These are phyloP conservation scores for Poeciliopsis presidionis DNA, from an alignment of 2,797 vertebrate species.

Conservation along the genomic window DNA sequence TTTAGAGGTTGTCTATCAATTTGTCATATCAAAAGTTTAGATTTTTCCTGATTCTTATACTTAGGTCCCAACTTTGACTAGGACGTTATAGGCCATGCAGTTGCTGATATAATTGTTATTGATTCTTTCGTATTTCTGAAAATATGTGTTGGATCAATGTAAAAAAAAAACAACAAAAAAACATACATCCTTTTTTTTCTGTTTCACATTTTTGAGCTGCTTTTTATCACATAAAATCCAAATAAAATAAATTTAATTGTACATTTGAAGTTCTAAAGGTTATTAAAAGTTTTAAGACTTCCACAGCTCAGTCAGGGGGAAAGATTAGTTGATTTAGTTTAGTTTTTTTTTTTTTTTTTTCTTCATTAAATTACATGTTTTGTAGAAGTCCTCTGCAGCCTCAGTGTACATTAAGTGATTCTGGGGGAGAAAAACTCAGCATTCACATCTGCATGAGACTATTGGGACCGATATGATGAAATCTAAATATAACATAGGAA, in stretches of 20 bases:
- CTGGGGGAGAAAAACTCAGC: background rate
- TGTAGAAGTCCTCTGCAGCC: background rate
- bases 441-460: background rate
- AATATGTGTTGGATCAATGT: background rate
- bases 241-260: background rate
- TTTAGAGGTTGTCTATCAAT: background rate
- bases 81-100: background rate
- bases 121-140: background rate
- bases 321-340: background rate
- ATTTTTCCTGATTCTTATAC: background rate
- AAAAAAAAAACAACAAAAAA: too few relatives aligned
- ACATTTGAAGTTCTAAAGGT: background rate
- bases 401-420: background rate
- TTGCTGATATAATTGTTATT: background rate
- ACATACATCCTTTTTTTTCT: background rate
- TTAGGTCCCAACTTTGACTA: background rate
- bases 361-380: background rate
- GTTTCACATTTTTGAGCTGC: background rate
- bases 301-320: background rate
- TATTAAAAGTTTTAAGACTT: background rate
- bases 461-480: background rate
- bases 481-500: constrained; percentile 7
- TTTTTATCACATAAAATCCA: background rate
- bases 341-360: too few relatives aligned
- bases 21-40: background rate